Conservation (phyloP, 2,797 vertebrate species). For the Graptemys geographica region DNA sequence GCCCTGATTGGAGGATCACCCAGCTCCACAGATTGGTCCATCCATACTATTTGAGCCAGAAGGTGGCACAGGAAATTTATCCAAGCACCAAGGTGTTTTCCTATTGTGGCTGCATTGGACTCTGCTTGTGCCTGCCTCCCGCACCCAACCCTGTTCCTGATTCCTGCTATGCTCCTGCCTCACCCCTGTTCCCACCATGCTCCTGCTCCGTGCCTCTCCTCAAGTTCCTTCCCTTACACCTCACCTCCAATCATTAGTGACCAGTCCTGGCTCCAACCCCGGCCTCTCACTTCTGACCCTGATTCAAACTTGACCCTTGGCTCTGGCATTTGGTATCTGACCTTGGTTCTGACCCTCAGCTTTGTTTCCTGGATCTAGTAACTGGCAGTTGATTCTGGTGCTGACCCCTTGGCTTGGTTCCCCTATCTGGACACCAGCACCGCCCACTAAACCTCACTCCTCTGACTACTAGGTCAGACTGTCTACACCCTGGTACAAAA, state of each 20-base stretch:
- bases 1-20: not conserved
- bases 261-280: not conserved
- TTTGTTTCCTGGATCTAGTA: not conserved
- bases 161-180: not conserved
- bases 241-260: not conserved
- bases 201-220: not conserved
- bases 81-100: not conserved
- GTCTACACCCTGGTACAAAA: not conserved
- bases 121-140: not conserved
- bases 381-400: not conserved
- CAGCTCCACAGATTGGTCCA: not conserved
- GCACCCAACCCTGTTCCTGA: not conserved
- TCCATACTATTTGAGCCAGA: not conserved
- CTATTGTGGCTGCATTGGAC: not conserved
- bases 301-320: not conserved
- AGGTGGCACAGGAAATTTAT: not conserved
- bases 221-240: not conserved
- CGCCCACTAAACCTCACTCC: not conserved
- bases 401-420: not conserved
- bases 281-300: not conserved
- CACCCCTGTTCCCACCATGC: not conserved
- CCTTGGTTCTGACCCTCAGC: not conserved
- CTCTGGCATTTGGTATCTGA: not conserved
- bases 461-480: not conserved
- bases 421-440: not conserved